Percentiles rank a stretch among this genome's conserved stretches.
phyloP scores from a whole-genome alignment of 1,140 invertebrate genomes.

The Magallana gigas region DNA sequence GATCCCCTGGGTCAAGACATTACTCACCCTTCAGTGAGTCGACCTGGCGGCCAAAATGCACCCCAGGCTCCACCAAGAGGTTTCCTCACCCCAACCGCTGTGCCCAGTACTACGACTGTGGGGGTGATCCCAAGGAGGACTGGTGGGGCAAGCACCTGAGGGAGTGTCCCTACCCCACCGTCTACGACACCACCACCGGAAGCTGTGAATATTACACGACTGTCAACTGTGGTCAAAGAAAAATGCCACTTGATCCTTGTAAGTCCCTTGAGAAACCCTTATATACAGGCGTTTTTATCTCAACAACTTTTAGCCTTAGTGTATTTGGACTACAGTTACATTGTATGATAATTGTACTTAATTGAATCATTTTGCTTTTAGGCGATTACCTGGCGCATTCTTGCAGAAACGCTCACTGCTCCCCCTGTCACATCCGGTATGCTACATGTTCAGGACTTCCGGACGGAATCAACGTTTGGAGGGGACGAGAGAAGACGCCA shows the following conservation, averaged over 20 bases:
- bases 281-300: no score
- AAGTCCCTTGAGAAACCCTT: slow-evolving; percentile 25
- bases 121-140: slow-evolving; percentile 4
- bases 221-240: slow-evolving; percentile 50
- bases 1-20: background rate
- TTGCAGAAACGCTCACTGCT: slow-evolving; percentile 32
- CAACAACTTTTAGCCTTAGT: background rate
- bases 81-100: slow-evolving; percentile 59
- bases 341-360: no score
- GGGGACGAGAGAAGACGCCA: slow-evolving; percentile 20
- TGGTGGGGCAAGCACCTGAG: slow-evolving; percentile 54
- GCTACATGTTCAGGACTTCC: slow-evolving; percentile 10
- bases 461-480: slow-evolving; percentile 33
- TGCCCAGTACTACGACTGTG: slow-evolving; percentile 63
- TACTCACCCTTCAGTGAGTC: slow-evolving; percentile 40
- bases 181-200: slow-evolving; percentile 45
- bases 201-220: slow-evolving; percentile 52
- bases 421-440: slow-evolving; percentile 34
- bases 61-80: slow-evolving; percentile 22
- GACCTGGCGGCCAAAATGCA: slow-evolving; percentile 43
- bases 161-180: slow-evolving; percentile 54
- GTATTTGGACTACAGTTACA: no score
- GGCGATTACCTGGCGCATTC: slow-evolving; percentile 25
- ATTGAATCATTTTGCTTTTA: background rate
- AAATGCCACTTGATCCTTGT: slow-evolving; percentile 57